Percentiles rank a stretch among this genome's conserved stretches.
Conservation (phyloP, 2,797 vertebrate genomes). For the Thalassophryne amazonica region DNA sequence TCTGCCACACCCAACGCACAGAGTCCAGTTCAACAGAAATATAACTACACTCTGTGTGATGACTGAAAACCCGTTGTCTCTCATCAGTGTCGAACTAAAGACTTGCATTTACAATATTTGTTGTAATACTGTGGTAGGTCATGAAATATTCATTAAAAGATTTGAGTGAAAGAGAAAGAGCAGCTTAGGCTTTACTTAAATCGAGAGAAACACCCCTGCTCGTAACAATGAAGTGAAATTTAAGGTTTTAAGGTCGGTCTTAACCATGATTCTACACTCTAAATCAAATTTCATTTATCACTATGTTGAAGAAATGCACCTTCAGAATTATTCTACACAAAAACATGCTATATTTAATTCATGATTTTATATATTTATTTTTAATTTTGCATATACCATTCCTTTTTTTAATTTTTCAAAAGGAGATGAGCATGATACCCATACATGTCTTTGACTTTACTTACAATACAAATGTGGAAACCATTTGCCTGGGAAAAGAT, state of each 20-base stretch:
- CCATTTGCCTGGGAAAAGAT: too few species aligned
- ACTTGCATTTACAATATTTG: slow-evolving; percentile 23
- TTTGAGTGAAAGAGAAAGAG: slow-evolving; percentile 47
- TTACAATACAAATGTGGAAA: too few species aligned
- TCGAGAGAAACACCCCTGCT: slow-evolving; percentile 3
- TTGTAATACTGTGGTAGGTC: slow-evolving; percentile 34
- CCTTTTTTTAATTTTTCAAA: too few species aligned
- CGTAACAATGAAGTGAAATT: slow-evolving; percentile 19
- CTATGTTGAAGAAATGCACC: neutral
- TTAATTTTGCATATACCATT: too few species aligned
- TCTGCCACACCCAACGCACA: slow-evolving; percentile 30
- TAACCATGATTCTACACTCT: neutral
- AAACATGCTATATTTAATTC: too few species aligned
- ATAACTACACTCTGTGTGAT: slow-evolving; percentile 46
- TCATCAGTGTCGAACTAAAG: slow-evolving; percentile 54
- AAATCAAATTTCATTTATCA: slow-evolving; percentile 9
- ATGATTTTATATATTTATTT: too few species aligned
- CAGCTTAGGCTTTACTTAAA: slow-evolving; percentile 42
- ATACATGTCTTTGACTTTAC: too few species aligned
- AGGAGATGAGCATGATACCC: too few species aligned
- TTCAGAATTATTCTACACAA: too few species aligned
- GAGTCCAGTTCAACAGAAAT: slow-evolving; percentile 24
- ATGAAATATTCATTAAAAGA: slow-evolving; percentile 24
- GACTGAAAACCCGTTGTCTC: slow-evolving; percentile 70
- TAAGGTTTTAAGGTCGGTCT: neutral